Base-by-base conservation (phyloP, 2,113 vertebrate species). In the Coreoperca whiteheadi region DNA sequence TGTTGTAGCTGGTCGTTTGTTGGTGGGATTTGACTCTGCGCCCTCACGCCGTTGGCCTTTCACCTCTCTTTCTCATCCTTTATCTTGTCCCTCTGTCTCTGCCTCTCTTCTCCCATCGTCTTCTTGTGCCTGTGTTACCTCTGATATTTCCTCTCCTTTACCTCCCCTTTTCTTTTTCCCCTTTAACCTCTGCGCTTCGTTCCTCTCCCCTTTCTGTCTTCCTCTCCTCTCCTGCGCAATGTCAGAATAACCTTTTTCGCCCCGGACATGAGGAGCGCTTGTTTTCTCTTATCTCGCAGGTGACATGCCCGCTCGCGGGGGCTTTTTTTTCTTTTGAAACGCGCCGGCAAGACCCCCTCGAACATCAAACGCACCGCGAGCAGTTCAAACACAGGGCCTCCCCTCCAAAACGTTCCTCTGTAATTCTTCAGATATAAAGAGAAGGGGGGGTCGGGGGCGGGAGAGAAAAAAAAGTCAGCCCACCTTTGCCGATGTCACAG, bases 211-310 rank as follows among this genome's bases (percentile, higher is more conserved):
- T 41, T 74, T 56, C 1, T 8, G 0, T 0, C 6, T 1, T 41
- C 46, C 4, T 50, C 32, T 32, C n/a, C 23, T 63, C 57, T 25
- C 34, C 50, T n/a, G 23, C 67, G 69, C 48, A 60, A 79, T 74
- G 68, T 82, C 78, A 81, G 41, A 75, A 60, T 66, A 74, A 88
- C 84, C 77, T 85, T 82, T 82, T 6, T 65, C n/a, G n/a, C n/a
- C 60, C 74, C 82, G 39, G 82, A 90, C 89, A 84, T 48, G 86
- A 89, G 87, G 78, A 83, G 83, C 30, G 69, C 81, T 89, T 92
- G 89, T 91, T 91, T 87, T 68, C 59, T 75, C 74, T 71, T 67
- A 89, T 89, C 81, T 86, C 3, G 4, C 61, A n/a, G 75, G 48
- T 74, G 89, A 76, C 90, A 84, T 83, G 77, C 66, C 66, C 74